These are phyloP conservation scores for Hydropsyche betteni DNA, from an alignment of 2,888 invertebrate genomes.

Conservation along the genomic window DNA sequence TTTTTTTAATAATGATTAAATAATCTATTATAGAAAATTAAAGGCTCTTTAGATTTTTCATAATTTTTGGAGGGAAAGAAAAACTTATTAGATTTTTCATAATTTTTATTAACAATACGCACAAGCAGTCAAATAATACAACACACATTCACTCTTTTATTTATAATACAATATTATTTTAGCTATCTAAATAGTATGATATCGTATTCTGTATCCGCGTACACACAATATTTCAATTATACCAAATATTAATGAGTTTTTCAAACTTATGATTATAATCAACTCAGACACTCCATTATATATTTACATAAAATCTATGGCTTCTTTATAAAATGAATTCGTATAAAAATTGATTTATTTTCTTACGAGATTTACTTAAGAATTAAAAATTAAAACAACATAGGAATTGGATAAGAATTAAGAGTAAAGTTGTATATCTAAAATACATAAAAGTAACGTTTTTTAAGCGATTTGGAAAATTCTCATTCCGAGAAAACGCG, in stretches of 20 bases:
- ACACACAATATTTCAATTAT: not conserved
- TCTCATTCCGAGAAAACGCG: too few relatives aligned
- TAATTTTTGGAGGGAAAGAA: too few relatives aligned
- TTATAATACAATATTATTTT: constrained; percentile 26
- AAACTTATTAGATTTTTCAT: not conserved
- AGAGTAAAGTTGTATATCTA: too few relatives aligned
- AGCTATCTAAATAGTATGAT: constrained; percentile 8
- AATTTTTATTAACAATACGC: constrained; percentile 33
- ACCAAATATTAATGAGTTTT: not conserved
- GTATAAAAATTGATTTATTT: too few relatives aligned
- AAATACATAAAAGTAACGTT: too few relatives aligned
- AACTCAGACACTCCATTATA: not conserved
- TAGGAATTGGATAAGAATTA: too few relatives aligned
- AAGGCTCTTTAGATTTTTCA: not conserved
- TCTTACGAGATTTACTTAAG: too few relatives aligned
- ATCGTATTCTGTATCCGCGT: not conserved
- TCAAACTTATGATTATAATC: not conserved
- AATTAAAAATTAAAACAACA: too few relatives aligned
- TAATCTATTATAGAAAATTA: not conserved
- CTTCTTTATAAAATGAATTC: constrained; percentile 1
- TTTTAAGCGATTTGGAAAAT: too few relatives aligned
- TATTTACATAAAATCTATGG: constrained; percentile 30
- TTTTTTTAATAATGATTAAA: too few relatives aligned
- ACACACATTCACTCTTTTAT: constrained; percentile 23
- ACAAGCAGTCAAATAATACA: constrained; percentile 26